Conservation (phyloP, 2,888 invertebrate species). For the Agrilus mali region DNA sequence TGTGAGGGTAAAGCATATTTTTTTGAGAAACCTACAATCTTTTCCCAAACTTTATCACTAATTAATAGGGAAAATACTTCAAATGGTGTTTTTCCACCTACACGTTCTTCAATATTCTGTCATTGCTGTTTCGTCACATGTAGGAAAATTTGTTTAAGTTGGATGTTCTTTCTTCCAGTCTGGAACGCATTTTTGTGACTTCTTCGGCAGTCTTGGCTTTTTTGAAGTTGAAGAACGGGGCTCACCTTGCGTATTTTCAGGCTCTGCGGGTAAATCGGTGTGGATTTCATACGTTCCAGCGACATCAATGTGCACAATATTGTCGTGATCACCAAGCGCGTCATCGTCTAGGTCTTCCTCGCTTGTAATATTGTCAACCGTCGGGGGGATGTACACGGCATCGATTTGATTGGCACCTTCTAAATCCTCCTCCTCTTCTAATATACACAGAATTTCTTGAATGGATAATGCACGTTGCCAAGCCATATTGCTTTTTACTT, state of each 20-base stretch:
- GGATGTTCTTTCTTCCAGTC: conserved; percentile 4
- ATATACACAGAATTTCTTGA: conserved; percentile 4
- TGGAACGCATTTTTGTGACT: conserved; percentile 3
- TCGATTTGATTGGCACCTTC: neutral
- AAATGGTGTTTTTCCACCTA: neutral
- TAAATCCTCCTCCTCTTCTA: conserved; percentile 4
- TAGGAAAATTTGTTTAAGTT: conserved; percentile 2
- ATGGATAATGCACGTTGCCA: conserved; percentile 3
- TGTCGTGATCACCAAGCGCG: neutral
- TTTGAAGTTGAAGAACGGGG: neutral
- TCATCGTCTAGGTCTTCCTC: conserved; percentile 5
- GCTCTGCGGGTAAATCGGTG: neutral
- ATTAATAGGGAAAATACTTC: conserved; percentile 4
- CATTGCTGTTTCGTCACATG: neutral
- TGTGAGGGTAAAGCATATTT: neutral
- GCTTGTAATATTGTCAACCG: conserved; percentile 3
- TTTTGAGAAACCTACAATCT: neutral
- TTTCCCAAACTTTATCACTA: conserved; percentile 1
- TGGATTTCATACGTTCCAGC: conserved; percentile 4
- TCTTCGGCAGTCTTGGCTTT: neutral
- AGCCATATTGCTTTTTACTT: no score
- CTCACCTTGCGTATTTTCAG: neutral
- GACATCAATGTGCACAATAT: conserved; percentile 3
- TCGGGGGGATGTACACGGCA: conserved; percentile 4
- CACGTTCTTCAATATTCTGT: conserved; percentile 4